Evolutionary conservation across 2,888 invertebrate species (phyloP).

Genomic region (Campopleginae sp.): DNA sequence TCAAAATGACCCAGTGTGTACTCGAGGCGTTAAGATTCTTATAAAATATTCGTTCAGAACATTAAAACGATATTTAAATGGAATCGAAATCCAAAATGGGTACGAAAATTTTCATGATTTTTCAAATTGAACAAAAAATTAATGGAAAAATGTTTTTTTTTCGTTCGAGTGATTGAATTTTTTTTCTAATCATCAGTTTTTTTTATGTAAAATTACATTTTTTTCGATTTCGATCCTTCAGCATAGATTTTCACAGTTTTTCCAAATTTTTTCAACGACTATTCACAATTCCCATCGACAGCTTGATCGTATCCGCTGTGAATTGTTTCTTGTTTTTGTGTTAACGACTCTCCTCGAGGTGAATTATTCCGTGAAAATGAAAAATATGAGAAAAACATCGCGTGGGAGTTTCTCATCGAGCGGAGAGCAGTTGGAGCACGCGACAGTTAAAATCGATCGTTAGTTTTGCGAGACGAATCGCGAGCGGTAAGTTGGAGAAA

Average conservation of each 20-base stretch:
- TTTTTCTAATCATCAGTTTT: background rate
- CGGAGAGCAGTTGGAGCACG: slow-evolving; percentile 33
- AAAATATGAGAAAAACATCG: slow-evolving; percentile 11
- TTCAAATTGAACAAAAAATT: background rate
- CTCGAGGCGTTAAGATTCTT: no score
- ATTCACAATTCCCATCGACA: no score
- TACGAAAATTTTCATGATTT: no score
- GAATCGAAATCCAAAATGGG: no score
- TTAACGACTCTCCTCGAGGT: background rate
- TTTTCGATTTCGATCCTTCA: no score
- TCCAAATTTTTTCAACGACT: no score
- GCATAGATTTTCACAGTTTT: no score
- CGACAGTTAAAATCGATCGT: slow-evolving; percentile 56
- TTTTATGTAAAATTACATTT: no score
- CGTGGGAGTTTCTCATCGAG: slow-evolving; percentile 53
- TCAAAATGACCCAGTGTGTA: no score
- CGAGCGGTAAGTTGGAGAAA: slow-evolving; percentile 30
- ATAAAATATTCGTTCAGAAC: no score
- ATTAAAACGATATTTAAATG: no score
- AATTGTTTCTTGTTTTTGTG: background rate
- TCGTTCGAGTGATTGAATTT: background rate
- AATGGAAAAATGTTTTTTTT: background rate
- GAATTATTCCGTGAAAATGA: background rate
- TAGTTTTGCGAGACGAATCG: slow-evolving; percentile 47
- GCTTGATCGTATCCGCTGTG: no score